phyloP scores from a whole-genome alignment of 2,797 vertebrate species.

The Siniperca scherzeri region DNA sequence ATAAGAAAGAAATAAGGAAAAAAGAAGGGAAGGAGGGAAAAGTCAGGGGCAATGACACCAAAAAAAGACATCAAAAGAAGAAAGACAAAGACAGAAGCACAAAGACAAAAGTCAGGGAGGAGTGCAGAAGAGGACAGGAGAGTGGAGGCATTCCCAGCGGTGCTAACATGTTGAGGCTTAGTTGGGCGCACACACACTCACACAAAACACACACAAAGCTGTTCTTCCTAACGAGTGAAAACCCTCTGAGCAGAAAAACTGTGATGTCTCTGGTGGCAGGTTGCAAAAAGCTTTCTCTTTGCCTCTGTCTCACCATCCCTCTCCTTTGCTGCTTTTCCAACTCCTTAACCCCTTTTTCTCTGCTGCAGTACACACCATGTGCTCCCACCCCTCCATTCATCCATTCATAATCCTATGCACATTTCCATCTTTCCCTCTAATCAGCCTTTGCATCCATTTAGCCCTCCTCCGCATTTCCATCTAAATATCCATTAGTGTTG shows the following conservation, averaged over 20 bases:
- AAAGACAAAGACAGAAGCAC: constrained; percentile 13
- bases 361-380: not conserved
- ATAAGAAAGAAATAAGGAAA: too few relatives aligned
- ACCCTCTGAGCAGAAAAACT: constrained; percentile 80
- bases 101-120: constrained; percentile 37
- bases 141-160: constrained; percentile 43
- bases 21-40: not conserved
- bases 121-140: constrained; percentile 39
- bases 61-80: constrained; percentile 23
- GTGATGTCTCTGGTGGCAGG: constrained; percentile 83
- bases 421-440: constrained; percentile 32
- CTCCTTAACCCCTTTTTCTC: constrained; percentile 31
- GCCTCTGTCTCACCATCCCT: constrained; percentile 42
- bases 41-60: not conserved
- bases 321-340: constrained; percentile 28
- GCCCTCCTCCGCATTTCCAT: constrained; percentile 23
- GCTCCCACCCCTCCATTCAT: constrained; percentile 17
- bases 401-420: constrained; percentile 31
- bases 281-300: constrained; percentile 85
- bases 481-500: constrained; percentile 47
- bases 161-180: constrained; percentile 59
- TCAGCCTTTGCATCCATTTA: constrained; percentile 43
- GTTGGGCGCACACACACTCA: constrained; percentile 24
- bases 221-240: constrained; percentile 64
- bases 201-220: constrained; percentile 47